Percentiles rank a stretch among this genome's conserved stretches.
These are phyloP conservation scores for Amphiura filiformis DNA, from an alignment of 35 echinoderm and acorn worm genomes.

Conservation along the genomic window DNA sequence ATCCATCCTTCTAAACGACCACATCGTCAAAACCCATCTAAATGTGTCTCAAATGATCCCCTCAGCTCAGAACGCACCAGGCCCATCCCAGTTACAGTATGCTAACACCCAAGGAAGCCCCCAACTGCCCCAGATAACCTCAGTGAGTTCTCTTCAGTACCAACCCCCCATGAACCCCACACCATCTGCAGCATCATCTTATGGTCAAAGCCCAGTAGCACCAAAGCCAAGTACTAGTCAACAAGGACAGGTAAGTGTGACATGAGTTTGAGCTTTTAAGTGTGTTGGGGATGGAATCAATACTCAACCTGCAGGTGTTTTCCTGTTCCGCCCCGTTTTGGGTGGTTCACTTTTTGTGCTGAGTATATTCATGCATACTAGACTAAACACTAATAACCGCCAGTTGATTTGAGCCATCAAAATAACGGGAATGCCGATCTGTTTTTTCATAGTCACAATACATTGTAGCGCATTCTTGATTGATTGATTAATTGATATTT, in stretches of 20 bases:
- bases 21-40: not conserved
- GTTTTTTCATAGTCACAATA: no score
- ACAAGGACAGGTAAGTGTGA: not conserved
- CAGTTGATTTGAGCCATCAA: no score
- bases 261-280: not conserved
- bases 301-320: no score
- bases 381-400: no score
- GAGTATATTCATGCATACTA: no score
- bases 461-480: no score
- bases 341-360: no score
- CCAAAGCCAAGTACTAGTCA: not conserved
- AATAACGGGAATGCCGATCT: no score
- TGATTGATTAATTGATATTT: no score
- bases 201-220: not conserved
- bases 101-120: not conserved
- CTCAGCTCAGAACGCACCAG: not conserved
- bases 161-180: not conserved
- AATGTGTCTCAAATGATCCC: not conserved
- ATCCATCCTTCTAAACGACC: not conserved
- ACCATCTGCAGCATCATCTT: not conserved
- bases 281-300: not conserved
- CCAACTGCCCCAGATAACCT: not conserved
- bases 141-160: not conserved
- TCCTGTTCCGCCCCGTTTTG: no score
- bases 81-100: not conserved